These are phyloP conservation scores for Palloptera scutellata DNA, from an alignment of 2,888 invertebrate species.

Conservation along the genomic window DNA sequence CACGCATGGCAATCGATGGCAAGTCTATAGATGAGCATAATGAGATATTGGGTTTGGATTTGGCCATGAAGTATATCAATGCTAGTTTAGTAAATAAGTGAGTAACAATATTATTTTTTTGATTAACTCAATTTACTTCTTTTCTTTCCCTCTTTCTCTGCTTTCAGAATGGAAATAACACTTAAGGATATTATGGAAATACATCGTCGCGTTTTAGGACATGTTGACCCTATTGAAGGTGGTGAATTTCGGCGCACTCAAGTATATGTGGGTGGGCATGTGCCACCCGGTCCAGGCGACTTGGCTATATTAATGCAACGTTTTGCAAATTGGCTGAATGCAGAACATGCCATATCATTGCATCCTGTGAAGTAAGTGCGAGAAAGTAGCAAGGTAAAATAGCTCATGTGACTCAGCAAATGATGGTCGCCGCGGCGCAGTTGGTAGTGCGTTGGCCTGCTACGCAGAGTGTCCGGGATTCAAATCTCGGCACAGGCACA, in stretches of 20 bases:
- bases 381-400: too few relatives aligned
- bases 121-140: not conserved
- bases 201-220: constrained; percentile 90
- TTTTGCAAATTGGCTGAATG: constrained; percentile 92
- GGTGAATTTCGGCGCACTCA: constrained; percentile 88
- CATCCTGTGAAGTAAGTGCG: constrained; percentile 80
- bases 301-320: constrained; percentile 84
- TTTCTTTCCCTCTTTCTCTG: not conserved
- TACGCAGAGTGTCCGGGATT: too few relatives aligned
- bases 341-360: constrained; percentile 82
- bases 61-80: constrained; percentile 92
- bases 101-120: constrained; percentile 37
- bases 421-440: too few relatives aligned
- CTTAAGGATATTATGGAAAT: constrained; percentile 90
- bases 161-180: constrained; percentile 75
- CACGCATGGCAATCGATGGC: constrained; percentile 83
- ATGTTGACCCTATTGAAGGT: constrained; percentile 91
- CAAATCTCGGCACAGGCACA: too few relatives aligned
- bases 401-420: too few relatives aligned
- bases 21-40: constrained; percentile 97
- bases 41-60: constrained; percentile 93
- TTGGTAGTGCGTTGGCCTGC: too few relatives aligned
- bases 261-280: constrained; percentile 94
- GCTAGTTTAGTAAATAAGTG: constrained; percentile 77
- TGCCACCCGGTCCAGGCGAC: constrained; percentile 87